phyloP scores from a whole-genome alignment of 2,888 invertebrate genomes.

The Nephrotoma guestfalica region DNA sequence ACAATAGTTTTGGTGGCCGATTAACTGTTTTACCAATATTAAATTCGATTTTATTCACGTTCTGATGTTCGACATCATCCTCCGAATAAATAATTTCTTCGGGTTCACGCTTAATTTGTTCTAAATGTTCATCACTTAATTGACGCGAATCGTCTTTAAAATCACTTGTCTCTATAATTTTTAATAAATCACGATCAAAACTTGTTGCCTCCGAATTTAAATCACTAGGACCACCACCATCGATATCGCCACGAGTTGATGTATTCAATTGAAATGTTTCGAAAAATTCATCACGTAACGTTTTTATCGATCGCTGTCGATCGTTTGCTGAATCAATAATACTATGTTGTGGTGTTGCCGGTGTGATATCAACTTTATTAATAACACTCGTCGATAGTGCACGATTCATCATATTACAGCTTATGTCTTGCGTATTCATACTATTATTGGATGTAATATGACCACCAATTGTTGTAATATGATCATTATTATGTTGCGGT shows the following conservation, averaged over 20 bases:
- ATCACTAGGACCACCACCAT: neutral
- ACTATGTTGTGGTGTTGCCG: neutral
- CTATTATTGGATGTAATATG: constrained; percentile 1
- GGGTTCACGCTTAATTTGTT: neutral
- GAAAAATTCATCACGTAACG: constrained; percentile 2
- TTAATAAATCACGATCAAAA: neutral
- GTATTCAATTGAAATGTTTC: neutral
- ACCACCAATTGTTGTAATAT: neutral
- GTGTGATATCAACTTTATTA: neutral
- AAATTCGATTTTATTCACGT: constrained; percentile 19
- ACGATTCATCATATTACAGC: neutral
- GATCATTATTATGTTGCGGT: neutral
- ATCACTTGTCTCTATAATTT: neutral
- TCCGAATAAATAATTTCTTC: neutral
- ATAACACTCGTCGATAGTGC: neutral
- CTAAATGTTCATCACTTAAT: neutral
- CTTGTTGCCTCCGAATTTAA: neutral
- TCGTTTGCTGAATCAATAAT: neutral
- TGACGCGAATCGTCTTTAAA: neutral
- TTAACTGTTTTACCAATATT: constrained; percentile 26
- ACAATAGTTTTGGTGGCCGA: constrained; percentile 19
- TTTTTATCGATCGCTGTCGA: neutral
- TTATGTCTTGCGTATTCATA: neutral
- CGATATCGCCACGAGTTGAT: neutral
- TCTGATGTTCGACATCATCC: neutral